Evolutionary conservation across 2,888 invertebrate species (phyloP).

Genomic region (Aphodius sticticus): DNA sequence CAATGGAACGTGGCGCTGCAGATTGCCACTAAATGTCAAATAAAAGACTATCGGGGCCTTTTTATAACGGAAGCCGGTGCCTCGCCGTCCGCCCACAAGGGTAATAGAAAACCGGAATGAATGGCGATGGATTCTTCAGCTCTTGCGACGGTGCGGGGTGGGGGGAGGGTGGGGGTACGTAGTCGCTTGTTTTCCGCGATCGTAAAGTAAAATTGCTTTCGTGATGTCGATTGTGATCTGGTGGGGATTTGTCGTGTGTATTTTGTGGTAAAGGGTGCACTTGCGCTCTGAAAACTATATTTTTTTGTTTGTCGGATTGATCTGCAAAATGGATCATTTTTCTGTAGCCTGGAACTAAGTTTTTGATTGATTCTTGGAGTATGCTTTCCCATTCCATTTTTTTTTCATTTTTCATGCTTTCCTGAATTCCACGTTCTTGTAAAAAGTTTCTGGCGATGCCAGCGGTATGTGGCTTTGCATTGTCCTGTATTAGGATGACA

Average conservation of each 20-base stretch:
- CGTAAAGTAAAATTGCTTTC: not conserved
- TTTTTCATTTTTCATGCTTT: too few relatives aligned
- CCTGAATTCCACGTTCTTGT: too few relatives aligned
- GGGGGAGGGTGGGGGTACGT: not conserved
- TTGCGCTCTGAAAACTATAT: too few relatives aligned
- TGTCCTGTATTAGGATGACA: too few relatives aligned
- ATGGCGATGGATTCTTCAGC: conserved; percentile 46
- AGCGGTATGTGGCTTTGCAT: too few relatives aligned
- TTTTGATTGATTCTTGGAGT: too few relatives aligned
- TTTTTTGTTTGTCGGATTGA: not conserved
- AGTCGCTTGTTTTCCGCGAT: not conserved
- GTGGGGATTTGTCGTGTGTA: not conserved
- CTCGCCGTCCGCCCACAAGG: conserved; percentile 43
- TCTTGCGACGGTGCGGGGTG: not conserved
- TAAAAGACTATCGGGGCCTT: conserved; percentile 55
- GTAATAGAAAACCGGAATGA: conserved; percentile 56
- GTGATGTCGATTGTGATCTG: not conserved
- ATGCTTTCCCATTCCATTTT: too few relatives aligned
- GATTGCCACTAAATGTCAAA: conserved; percentile 57
- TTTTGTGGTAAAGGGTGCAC: too few relatives aligned
- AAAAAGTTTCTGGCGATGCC: too few relatives aligned
- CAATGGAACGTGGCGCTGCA: conserved; percentile 49
- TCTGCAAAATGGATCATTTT: not conserved
- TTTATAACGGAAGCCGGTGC: conserved; percentile 46
- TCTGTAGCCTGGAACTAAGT: too few relatives aligned